phyloP scores from a whole-genome alignment of 2,888 invertebrate genomes.

The Brachyptera putata region DNA sequence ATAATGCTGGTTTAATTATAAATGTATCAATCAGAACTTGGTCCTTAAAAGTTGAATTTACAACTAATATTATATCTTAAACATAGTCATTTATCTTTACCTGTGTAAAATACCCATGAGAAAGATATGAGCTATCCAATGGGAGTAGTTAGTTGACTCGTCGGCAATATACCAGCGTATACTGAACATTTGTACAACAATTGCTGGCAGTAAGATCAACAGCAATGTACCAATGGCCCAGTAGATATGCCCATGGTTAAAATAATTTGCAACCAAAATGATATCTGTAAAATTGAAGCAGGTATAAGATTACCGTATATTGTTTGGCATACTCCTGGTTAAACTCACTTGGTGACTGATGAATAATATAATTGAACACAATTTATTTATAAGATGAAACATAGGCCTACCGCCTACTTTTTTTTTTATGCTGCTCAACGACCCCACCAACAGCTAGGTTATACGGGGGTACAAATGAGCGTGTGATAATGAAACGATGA shows the following conservation, averaged over 20 bases:
- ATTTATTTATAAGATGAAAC: background rate
- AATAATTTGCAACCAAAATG: constrained; percentile 55
- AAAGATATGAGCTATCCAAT: constrained; percentile 54
- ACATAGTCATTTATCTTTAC: too few relatives aligned
- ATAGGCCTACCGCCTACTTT: too few relatives aligned
- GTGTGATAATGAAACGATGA: too few relatives aligned
- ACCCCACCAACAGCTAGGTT: too few relatives aligned
- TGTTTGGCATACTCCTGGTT: too few relatives aligned
- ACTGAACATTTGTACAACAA: constrained; percentile 56
- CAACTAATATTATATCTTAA: too few relatives aligned
- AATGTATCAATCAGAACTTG: background rate
- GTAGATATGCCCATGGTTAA: constrained; percentile 50
- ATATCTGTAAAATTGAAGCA: constrained; percentile 48
- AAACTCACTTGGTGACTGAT: too few relatives aligned
- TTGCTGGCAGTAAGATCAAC: constrained; percentile 53
- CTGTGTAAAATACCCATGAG: constrained; percentile 56
- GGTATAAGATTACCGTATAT: too few relatives aligned
- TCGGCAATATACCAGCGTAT: constrained; percentile 54
- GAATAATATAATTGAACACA: too few relatives aligned
- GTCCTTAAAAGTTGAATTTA: too few relatives aligned
- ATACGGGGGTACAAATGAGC: too few relatives aligned
- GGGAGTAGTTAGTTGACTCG: constrained; percentile 47
- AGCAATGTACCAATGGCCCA: constrained; percentile 55
- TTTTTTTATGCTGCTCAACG: too few relatives aligned
- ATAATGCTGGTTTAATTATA: background rate